A percentile compares a stretch with the other conserved stretches of the same genome.
These are phyloP conservation scores for Leucophenga varia DNA, from an alignment of 1,140 invertebrate species.

Conservation along the genomic window DNA sequence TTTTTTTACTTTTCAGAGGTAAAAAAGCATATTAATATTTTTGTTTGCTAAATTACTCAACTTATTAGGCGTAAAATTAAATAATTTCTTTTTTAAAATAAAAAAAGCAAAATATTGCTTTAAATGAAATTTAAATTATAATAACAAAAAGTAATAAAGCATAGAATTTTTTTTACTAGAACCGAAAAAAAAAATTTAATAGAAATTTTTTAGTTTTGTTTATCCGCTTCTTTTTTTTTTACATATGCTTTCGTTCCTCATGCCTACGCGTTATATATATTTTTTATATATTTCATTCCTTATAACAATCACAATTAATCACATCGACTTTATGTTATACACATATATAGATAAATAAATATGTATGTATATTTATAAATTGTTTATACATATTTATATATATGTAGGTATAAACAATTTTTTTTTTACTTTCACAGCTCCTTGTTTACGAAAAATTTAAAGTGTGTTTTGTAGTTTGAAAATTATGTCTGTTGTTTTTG, in stretches of 20 bases:
- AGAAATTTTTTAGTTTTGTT: too few relatives aligned
- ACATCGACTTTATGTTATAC: slow-evolving; percentile 54
- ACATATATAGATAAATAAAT: too few relatives aligned
- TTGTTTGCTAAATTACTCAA: slow-evolving; percentile 1
- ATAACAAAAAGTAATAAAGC: not conserved
- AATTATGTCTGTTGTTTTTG: too few relatives aligned
- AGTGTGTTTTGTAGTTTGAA: slow-evolving; percentile 30
- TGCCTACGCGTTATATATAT: slow-evolving; percentile 24
- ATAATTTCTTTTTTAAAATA: too few relatives aligned
- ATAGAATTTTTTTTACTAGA: not conserved
- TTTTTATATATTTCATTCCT: slow-evolving; percentile 20
- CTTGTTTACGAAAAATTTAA: slow-evolving; percentile 50
- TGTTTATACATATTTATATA: slow-evolving; percentile 23
- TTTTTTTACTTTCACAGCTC: slow-evolving; percentile 51
- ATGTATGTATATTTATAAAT: slow-evolving; percentile 29
- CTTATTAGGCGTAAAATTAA: too few relatives aligned
- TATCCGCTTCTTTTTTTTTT: too few relatives aligned
- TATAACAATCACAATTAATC: slow-evolving; percentile 54
- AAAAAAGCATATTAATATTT: slow-evolving; percentile 2
- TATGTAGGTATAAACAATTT: slow-evolving; percentile 1
- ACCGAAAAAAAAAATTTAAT: too few relatives aligned
- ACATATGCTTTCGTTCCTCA: too few relatives aligned
- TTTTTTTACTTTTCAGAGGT: slow-evolving; percentile 15
- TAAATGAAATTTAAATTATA: too few relatives aligned
- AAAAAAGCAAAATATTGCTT: too few relatives aligned